These are phyloP conservation scores for Sycophila texana DNA, from an alignment of 2,888 invertebrate species.

Conservation along the genomic window DNA sequence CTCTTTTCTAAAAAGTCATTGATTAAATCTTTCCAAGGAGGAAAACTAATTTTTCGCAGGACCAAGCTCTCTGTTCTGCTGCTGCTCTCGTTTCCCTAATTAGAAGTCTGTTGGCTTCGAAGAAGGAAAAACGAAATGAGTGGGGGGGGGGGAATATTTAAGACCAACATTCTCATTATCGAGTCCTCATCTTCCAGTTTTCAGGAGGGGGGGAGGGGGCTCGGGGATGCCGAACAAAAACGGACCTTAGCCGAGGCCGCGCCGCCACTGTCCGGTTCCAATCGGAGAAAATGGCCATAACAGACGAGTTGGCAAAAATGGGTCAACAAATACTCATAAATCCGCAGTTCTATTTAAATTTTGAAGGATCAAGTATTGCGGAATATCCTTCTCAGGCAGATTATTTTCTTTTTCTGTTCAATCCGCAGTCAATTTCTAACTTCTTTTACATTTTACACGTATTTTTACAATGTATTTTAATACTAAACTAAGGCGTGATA, in stretches of 20 bases:
- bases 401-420: background rate
- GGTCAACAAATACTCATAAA: slow-evolving; percentile 46
- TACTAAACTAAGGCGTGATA: no score
- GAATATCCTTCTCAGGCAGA: no score
- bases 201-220: background rate
- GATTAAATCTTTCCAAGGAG: slow-evolving; percentile 13
- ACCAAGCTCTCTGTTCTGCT: slow-evolving; percentile 15
- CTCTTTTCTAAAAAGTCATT: background rate
- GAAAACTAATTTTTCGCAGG: background rate
- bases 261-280: slow-evolving; percentile 5
- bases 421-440: no score
- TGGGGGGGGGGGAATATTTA: slow-evolving; percentile 32
- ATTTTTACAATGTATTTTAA: no score
- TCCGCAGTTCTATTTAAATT: slow-evolving; percentile 11
- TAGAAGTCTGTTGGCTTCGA: background rate
- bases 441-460: no score
- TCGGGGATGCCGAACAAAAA: slow-evolving; percentile 27
- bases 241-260: background rate
- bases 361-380: slow-evolving; percentile 3
- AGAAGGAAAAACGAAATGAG: background rate
- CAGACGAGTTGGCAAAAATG: slow-evolving; percentile 15
- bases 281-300: slow-evolving; percentile 44
- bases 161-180: slow-evolving; percentile 46
- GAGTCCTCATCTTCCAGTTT: slow-evolving; percentile 38
- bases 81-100: background rate